These are phyloP conservation scores for Pseudomyrmex flavicornis DNA, from an alignment of 1,140 invertebrate genomes.

Conservation along the genomic window DNA sequence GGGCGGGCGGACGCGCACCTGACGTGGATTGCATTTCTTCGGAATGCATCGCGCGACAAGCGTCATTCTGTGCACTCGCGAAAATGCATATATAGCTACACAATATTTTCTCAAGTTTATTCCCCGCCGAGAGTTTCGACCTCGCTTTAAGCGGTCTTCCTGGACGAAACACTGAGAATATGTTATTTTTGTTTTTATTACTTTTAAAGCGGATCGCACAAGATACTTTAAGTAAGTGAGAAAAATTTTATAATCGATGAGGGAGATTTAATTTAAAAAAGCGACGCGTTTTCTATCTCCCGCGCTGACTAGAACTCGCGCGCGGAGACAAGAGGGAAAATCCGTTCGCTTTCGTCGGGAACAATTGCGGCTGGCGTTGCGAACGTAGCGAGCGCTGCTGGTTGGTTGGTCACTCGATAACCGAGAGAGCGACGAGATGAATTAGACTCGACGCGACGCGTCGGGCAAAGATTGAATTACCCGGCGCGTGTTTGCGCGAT, in stretches of 20 bases:
- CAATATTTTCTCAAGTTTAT: conserved; percentile 56
- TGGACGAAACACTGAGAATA: neutral
- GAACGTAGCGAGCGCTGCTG: neutral
- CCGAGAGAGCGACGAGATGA: conserved; percentile 69
- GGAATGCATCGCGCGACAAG: conserved; percentile 54
- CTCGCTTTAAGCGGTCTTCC: conserved; percentile 38
- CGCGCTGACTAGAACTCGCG: neutral
- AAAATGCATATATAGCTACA: conserved; percentile 24
- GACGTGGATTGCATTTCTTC: conserved; percentile 46
- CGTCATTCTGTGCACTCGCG: conserved; percentile 25
- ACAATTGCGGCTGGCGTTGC: conserved; percentile 38
- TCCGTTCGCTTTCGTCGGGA: conserved; percentile 28
- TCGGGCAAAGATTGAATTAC: conserved; percentile 78
- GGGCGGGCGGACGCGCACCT: neutral
- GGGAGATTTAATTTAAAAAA: no score
- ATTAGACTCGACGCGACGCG: conserved; percentile 71
- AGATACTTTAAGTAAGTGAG: no score
- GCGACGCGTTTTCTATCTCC: neutral
- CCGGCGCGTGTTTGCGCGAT: conserved; percentile 62
- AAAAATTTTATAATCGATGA: no score
- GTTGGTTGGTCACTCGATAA: conserved; percentile 48
- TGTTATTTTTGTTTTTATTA: neutral
- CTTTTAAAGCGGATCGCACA: no score
- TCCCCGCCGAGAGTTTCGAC: conserved; percentile 27
- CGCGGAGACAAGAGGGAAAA: conserved; percentile 17